These are phyloP conservation scores for Leptinotarsa juncta DNA, from an alignment of 2,888 invertebrate species.

Conservation along the genomic window DNA sequence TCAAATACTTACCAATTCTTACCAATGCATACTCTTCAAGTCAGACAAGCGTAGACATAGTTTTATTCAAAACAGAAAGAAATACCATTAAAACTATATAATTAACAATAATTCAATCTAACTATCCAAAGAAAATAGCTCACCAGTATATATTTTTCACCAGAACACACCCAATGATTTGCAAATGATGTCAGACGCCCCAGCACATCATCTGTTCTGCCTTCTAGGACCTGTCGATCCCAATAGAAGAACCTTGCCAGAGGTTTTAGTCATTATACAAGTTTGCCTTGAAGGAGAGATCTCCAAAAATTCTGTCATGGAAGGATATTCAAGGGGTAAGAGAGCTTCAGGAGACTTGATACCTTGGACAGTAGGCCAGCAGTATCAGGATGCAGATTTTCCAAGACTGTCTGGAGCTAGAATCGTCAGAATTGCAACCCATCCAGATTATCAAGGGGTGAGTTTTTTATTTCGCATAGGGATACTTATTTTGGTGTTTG, in stretches of 20 bases:
- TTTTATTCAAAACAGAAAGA: no score
- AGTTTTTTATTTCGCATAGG: constrained; percentile 51
- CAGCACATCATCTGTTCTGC: constrained; percentile 97
- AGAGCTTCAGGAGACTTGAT: constrained; percentile 96
- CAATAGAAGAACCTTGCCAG: constrained; percentile 81
- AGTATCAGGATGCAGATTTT: constrained; percentile 94
- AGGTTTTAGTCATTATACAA: constrained; percentile 94
- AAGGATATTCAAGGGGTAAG: constrained; percentile 86
- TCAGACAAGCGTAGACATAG: no score
- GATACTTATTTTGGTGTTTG: not conserved
- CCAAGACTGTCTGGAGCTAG: constrained; percentile 90
- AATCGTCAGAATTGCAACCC: constrained; percentile 96
- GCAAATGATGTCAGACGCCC: constrained; percentile 98
- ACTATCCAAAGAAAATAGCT: no score
- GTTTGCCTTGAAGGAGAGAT: constrained; percentile 80
- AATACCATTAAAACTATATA: no score
- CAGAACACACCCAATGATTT: constrained; percentile 98
- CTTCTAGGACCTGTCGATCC: constrained; percentile 87
- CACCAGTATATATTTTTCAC: constrained; percentile 37
- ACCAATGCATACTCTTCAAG: no score
- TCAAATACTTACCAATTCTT: no score
- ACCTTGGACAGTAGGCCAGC: constrained; percentile 98
- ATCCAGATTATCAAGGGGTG: constrained; percentile 95
- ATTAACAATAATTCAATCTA: no score
- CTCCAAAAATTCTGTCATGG: constrained; percentile 77